Percentiles rank a stretch among this genome's conserved stretches.
Evolutionary conservation across 2,888 invertebrate genomes (phyloP).

Genomic region (Idaea dimidiata): DNA sequence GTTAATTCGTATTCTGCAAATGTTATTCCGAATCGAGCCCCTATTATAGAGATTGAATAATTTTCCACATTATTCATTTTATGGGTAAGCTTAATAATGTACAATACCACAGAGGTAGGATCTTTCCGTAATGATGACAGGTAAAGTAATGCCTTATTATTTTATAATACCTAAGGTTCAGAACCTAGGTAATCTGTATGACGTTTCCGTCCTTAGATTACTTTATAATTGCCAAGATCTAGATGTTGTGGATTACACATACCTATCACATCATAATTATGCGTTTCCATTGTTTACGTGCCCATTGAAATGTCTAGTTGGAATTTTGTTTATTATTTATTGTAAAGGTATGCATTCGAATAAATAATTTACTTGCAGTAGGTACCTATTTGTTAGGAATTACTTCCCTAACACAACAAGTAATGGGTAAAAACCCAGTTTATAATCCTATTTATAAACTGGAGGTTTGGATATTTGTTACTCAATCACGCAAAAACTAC

Average conservation of each 20-base stretch:
- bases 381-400: background rate
- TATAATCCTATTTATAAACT: too few species aligned
- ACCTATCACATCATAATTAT: conserved; percentile 16
- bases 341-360: background rate
- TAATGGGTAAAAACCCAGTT: background rate
- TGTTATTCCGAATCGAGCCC: too few species aligned
- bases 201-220: conserved; percentile 38
- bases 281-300: conserved; percentile 9
- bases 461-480: too few species aligned
- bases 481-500: too few species aligned
- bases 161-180: background rate
- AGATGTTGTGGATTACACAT: conserved; percentile 26
- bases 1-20: too few species aligned
- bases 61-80: too few species aligned
- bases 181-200: conserved; percentile 18
- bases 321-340: background rate
- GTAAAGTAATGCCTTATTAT: background rate
- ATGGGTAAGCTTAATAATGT: too few species aligned
- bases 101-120: too few species aligned
- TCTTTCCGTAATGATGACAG: background rate
- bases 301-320: background rate
- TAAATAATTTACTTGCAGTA: background rate
- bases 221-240: conserved; percentile 37
- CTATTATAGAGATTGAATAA: too few species aligned
- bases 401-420: background rate